Evolutionary conservation across 2,888 invertebrate genomes (phyloP).

Genomic region (Drosophila meridionalis): DNA sequence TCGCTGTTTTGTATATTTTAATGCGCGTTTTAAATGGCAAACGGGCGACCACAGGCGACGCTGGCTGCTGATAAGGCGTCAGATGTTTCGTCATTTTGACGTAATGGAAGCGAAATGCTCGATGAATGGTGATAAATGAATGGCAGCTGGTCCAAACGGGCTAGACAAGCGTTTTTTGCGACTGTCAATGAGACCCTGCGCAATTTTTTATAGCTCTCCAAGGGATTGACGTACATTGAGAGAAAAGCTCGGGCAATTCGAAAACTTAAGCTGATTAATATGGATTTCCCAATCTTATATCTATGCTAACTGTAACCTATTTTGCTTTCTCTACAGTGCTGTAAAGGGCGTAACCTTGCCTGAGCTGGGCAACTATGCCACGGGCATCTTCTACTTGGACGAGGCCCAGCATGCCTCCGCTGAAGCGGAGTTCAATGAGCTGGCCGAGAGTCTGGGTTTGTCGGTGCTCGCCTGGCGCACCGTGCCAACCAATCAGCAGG

Average conservation of each 20-base stretch:
- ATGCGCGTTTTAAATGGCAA: slow-evolving; percentile 59
- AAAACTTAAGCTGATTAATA: background rate
- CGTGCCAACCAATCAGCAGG: slow-evolving; percentile 93
- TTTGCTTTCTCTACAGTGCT: slow-evolving; percentile 87
- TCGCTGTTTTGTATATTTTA: slow-evolving; percentile 13
- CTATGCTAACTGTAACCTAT: no score
- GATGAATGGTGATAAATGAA: slow-evolving; percentile 59
- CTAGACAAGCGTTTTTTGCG: slow-evolving; percentile 33
- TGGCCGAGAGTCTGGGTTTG: slow-evolving; percentile 92
- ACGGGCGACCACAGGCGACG: slow-evolving; percentile 27
- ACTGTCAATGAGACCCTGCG: slow-evolving; percentile 44
- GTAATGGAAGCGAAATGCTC: slow-evolving; percentile 39
- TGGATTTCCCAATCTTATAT: background rate
- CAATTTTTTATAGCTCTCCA: slow-evolving; percentile 25
- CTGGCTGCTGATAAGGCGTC: slow-evolving; percentile 48
- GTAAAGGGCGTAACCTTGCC: slow-evolving; percentile 93
- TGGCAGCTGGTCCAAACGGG: slow-evolving; percentile 27
- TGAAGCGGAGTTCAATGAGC: slow-evolving; percentile 91
- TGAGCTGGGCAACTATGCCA: slow-evolving; percentile 95
- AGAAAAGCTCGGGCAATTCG: background rate
- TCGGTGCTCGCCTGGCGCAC: slow-evolving; percentile 97
- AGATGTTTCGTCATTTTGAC: slow-evolving; percentile 61
- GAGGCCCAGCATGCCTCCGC: slow-evolving; percentile 91
- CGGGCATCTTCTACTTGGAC: slow-evolving; percentile 98
- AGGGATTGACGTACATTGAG: slow-evolving; percentile 13